Conservation (phyloP, 2,888 invertebrate genomes). For the Eutolmus rufibarbis region DNA sequence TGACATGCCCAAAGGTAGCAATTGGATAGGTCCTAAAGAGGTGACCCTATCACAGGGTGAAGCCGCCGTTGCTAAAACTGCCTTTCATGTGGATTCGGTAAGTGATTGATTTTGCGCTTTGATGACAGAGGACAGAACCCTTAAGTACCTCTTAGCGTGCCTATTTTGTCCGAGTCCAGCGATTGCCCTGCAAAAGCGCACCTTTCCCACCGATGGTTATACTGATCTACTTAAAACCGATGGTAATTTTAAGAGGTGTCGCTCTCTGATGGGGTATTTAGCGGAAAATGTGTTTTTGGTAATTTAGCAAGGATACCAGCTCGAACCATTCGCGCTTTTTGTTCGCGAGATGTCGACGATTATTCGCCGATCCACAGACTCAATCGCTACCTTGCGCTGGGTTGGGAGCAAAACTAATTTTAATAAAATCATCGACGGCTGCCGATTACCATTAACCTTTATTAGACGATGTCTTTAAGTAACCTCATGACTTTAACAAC, state of each 20-base stretch:
- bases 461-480: constrained; percentile 17
- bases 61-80: background rate
- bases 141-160: background rate
- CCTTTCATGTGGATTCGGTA: background rate
- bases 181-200: too few species aligned
- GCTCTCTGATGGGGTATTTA: background rate
- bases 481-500: constrained; percentile 23
- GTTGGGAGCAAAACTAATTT: background rate
- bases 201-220: background rate
- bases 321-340: background rate
- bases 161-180: background rate
- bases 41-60: background rate
- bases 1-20: background rate
- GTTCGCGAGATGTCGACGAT: constrained; percentile 2
- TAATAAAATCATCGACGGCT: background rate
- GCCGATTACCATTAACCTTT: constrained; percentile 5
- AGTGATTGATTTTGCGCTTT: background rate
- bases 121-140: background rate
- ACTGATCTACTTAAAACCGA: background rate
- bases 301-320: background rate
- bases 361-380: background rate
- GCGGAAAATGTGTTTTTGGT: background rate
- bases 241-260: background rate
- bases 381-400: background rate
- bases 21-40: background rate